Percentiles rank a stretch among this genome's conserved stretches.
Evolutionary conservation across 2,797 vertebrate species (phyloP).

Genomic region (Cossypha polioptera): DNA sequence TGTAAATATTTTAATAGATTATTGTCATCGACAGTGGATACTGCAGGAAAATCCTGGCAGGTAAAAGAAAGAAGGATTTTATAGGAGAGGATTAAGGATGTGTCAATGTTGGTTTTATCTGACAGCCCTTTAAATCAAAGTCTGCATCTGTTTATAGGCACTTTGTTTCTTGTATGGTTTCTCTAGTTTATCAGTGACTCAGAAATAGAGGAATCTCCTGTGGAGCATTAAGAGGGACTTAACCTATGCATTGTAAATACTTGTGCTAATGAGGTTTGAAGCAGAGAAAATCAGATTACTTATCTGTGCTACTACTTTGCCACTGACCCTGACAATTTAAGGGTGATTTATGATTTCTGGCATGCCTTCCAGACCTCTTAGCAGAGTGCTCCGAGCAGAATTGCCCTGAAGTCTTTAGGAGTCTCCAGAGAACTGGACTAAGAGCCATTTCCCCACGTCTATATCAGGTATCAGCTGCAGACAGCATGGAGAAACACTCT

Average conservation of each 20-base stretch:
- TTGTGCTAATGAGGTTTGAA: conserved; percentile 19
- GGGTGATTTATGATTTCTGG: conserved; percentile 50
- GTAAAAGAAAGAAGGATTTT: background rate
- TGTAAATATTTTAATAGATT: background rate
- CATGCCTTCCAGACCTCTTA: conserved; percentile 7
- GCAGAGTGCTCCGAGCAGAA: background rate
- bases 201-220: background rate
- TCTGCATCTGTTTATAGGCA: background rate
- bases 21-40: background rate
- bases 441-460: background rate
- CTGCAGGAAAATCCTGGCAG: background rate
- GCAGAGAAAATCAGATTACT: conserved; percentile 41
- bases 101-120: conserved; percentile 15
- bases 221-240: conserved; percentile 3
- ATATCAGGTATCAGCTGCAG: background rate
- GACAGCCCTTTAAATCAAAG: background rate
- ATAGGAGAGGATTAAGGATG: conserved; percentile 34
- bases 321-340: conserved; percentile 18
- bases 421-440: background rate
- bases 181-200: conserved; percentile 19
- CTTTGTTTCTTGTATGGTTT: background rate
- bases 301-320: conserved; percentile 11
- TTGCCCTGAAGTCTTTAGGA: conserved; percentile 28
- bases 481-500: background rate
- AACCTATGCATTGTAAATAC: conserved; percentile 18